A percentile compares a stretch with the other conserved stretches of the same genome.
Conservation (phyloP, 2,113 vertebrate species). For the Dipodomys merriami region DNA sequence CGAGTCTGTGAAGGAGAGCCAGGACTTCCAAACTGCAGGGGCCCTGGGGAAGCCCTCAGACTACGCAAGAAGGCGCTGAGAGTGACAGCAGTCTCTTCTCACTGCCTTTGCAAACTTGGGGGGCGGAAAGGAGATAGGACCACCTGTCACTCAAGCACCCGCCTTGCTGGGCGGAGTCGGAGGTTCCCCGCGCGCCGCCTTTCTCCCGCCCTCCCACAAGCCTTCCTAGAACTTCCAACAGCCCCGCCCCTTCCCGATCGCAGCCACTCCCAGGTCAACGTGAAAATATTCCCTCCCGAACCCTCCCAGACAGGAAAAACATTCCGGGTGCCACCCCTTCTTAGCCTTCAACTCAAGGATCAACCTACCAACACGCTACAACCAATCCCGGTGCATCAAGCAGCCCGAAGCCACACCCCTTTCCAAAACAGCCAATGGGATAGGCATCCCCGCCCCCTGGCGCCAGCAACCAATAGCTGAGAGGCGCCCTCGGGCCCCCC, state of each 20-base stretch:
- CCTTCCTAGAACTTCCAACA: not conserved
- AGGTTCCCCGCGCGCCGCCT: fast-evolving
- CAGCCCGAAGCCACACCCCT: not conserved
- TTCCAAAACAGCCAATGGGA: not conserved
- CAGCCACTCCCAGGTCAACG: conserved; percentile 45
- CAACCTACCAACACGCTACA: not conserved
- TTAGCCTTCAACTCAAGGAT: not conserved
- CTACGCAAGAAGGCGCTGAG: conserved; percentile 74
- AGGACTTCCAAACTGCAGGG: conserved; percentile 66
- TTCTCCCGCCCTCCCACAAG: not conserved
- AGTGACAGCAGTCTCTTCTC: too few species aligned
- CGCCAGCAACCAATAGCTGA: conserved; percentile 2
- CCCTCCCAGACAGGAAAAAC: not conserved
- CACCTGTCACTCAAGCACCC: not conserved
- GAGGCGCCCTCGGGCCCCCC: not conserved
- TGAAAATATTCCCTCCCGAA: conserved; percentile 31
- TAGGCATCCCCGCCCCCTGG: not conserved
- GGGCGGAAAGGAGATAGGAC: too few species aligned
- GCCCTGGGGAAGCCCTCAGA: conserved; percentile 64
- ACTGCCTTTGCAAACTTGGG: too few species aligned
- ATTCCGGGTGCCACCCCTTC: not conserved
- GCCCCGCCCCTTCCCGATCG: conserved; percentile 16
- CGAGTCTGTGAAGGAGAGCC: not conserved
- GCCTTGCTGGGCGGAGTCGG: fast-evolving
- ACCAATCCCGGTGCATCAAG: not conserved